These are phyloP conservation scores for Dynastes hyllus DNA, from an alignment of 2,888 invertebrate genomes.

Conservation along the genomic window DNA sequence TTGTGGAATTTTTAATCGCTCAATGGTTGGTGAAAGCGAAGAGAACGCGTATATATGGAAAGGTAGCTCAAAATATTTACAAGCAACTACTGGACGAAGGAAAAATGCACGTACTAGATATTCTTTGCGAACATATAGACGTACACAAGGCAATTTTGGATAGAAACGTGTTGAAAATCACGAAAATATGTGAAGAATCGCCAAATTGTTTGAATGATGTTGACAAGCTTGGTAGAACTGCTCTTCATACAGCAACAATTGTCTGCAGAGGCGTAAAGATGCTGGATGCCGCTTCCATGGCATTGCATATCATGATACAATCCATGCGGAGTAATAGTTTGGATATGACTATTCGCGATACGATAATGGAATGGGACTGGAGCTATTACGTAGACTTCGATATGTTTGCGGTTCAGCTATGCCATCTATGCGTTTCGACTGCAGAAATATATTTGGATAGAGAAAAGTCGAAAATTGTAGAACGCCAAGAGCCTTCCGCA, in stretches of 20 bases:
- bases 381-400: background rate
- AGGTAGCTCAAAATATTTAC: background rate
- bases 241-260: background rate
- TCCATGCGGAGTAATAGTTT: background rate
- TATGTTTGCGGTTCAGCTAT: background rate
- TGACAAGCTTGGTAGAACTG: slow-evolving; percentile 9
- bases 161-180: background rate
- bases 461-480: background rate
- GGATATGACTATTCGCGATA: background rate
- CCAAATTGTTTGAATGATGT: background rate
- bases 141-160: background rate
- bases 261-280: background rate
- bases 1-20: background rate
- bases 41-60: background rate
- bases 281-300: too few species aligned
- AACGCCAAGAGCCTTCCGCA: background rate
- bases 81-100: background rate
- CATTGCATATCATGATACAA: background rate
- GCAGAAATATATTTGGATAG: background rate
- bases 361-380: slow-evolving; percentile 15
- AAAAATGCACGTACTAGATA: slow-evolving; percentile 1
- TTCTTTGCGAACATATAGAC: background rate
- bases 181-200: too few species aligned
- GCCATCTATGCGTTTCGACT: background rate
- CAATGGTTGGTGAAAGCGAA: background rate